A percentile compares a stretch with the other conserved stretches of the same genome.
phyloP scores from a whole-genome alignment of 2,888 invertebrate species.

The Neoitamus cyanurus region DNA sequence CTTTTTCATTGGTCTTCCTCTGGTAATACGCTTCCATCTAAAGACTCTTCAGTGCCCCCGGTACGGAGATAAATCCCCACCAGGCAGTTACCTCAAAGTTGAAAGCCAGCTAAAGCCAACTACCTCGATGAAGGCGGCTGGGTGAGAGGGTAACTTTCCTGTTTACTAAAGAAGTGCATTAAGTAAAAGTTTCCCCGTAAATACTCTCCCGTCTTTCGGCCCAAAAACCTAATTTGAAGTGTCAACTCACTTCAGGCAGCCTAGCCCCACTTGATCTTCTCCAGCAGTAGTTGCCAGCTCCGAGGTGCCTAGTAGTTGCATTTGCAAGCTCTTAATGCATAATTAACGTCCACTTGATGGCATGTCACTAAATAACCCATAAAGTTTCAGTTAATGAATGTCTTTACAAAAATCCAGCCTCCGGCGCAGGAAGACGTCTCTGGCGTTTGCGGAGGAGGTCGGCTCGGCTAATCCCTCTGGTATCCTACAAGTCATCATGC shows the following conservation, averaged over 20 bases:
- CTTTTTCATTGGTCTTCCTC: background rate
- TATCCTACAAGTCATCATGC: constrained; percentile 4
- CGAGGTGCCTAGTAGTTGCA: background rate
- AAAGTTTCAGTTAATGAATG: constrained; percentile 31
- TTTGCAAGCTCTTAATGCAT: constrained; percentile 27
- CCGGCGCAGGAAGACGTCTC: background rate
- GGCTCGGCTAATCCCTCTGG: constrained; percentile 4
- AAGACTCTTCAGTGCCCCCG: background rate
- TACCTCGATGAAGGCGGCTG: background rate
- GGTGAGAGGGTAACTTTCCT: background rate
- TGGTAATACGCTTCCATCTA: background rate
- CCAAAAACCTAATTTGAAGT: constrained; percentile 28
- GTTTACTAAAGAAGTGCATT: background rate
- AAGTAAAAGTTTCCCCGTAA: background rate
- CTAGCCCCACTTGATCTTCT: background rate
- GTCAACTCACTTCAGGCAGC: constrained; percentile 16
- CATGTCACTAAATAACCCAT: constrained; percentile 7
- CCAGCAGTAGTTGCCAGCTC: background rate
- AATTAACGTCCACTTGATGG: constrained; percentile 38
- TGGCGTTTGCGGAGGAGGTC: background rate
- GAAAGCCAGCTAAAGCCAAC: background rate
- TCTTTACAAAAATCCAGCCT: constrained; percentile 5
- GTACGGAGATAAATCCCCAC: background rate
- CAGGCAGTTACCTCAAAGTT: background rate
- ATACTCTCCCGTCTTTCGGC: background rate